A percentile compares a stretch with the other conserved stretches of the same genome.
These are phyloP conservation scores for Lepeophtheirus salmonis DNA, from an alignment of 1,140 invertebrate genomes.

Conservation along the genomic window DNA sequence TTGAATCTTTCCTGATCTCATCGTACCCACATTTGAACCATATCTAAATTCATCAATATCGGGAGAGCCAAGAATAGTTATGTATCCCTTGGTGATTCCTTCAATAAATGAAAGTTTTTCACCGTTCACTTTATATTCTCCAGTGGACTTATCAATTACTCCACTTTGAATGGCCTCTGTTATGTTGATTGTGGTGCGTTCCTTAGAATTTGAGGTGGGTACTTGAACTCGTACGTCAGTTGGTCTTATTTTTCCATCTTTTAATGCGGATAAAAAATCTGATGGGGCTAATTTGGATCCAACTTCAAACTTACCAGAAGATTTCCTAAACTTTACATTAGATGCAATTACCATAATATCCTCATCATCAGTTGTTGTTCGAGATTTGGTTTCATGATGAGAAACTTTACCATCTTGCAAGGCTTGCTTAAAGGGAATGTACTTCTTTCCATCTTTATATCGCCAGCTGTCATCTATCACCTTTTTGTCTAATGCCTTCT, in stretches of 20 bases:
- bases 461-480: slow-evolving; percentile 55
- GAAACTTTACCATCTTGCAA: background rate
- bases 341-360: background rate
- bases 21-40: slow-evolving; percentile 19
- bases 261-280: slow-evolving; percentile 45
- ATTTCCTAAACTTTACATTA: slow-evolving; percentile 37
- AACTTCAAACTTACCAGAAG: slow-evolving; percentile 19
- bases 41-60: slow-evolving; percentile 35
- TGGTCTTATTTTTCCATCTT: slow-evolving; percentile 41
- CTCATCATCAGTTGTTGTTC: background rate
- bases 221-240: slow-evolving; percentile 53
- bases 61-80: slow-evolving; percentile 42
- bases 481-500: slow-evolving; percentile 51
- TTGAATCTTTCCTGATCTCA: slow-evolving; percentile 8
- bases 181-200: slow-evolving; percentile 37
- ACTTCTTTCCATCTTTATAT: slow-evolving; percentile 38
- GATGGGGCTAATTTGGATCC: slow-evolving; percentile 20
- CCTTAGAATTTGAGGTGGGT: slow-evolving; percentile 40
- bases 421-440: background rate
- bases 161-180: slow-evolving; percentile 52
- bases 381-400: background rate
- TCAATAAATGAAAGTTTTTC: slow-evolving; percentile 46
- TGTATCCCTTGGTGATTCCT: slow-evolving; percentile 35
- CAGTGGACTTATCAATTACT: slow-evolving; percentile 50
- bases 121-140: slow-evolving; percentile 42